These are phyloP conservation scores for Graptemys geographica DNA, from an alignment of 2,797 vertebrate species.

Conservation along the genomic window DNA sequence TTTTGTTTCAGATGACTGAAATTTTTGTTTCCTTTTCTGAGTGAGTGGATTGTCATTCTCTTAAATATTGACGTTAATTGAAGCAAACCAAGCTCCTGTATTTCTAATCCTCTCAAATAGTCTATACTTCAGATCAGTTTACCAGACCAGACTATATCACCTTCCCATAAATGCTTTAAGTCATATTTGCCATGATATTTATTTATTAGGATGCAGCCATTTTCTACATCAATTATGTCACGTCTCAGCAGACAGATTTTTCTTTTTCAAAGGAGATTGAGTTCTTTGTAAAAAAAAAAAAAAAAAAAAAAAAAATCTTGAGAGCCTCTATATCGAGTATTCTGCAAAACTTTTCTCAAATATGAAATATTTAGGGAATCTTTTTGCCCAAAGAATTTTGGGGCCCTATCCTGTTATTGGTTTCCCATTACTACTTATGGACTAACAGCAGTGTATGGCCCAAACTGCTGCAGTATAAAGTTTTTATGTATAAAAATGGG, in stretches of 20 bases:
- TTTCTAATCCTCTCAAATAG: slow-evolving; percentile 46
- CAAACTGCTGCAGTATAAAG: not conserved
- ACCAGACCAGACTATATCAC: slow-evolving; percentile 38
- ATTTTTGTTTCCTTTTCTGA: slow-evolving; percentile 22
- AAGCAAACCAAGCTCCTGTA: slow-evolving; percentile 63
- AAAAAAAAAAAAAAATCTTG: not conserved
- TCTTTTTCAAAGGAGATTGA: slow-evolving; percentile 37
- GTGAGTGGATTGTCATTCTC: slow-evolving; percentile 15
- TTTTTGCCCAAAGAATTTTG: not conserved
- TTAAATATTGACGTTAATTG: slow-evolving; percentile 62
- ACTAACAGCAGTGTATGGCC: not conserved
- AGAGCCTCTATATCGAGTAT: not conserved
- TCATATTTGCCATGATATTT: slow-evolving; percentile 54
- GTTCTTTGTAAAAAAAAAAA: not conserved
- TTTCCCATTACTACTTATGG: not conserved
- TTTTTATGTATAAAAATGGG: not conserved
- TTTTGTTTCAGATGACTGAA: slow-evolving; percentile 56
- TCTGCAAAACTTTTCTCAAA: not conserved
- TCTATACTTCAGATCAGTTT: slow-evolving; percentile 67
- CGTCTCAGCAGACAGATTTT: slow-evolving; percentile 51
- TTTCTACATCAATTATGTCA: slow-evolving; percentile 61
- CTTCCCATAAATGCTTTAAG: slow-evolving; percentile 43
- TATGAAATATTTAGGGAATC: not conserved
- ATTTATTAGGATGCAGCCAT: slow-evolving; percentile 48
- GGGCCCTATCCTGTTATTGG: not conserved